Conservation (phyloP, 37 sponge, comb jelly and placozoan genomes). For the Eunapius fragilis region DNA sequence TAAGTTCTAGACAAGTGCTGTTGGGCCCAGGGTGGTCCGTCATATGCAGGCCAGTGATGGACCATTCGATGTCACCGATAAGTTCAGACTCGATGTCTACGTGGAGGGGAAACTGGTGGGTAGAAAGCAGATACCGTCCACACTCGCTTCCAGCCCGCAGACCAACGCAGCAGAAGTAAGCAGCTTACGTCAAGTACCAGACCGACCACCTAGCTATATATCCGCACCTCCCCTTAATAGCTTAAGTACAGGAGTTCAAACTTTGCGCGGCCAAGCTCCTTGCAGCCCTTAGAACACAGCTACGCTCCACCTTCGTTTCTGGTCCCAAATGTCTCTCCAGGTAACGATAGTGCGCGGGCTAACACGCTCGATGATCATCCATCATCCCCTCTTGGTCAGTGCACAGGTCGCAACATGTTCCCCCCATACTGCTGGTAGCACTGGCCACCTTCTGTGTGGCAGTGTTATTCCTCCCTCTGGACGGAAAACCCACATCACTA, state of each 20-base stretch:
- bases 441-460: constrained; percentile 42
- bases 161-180: background rate
- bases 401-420: background rate
- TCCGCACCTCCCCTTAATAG: too few relatives aligned
- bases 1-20: too few relatives aligned
- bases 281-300: too few relatives aligned
- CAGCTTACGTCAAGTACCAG: background rate
- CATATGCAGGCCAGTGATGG: constrained; percentile 23
- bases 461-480: constrained; percentile 67
- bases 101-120: constrained; percentile 47
- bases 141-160: background rate
- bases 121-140: constrained; percentile 40
- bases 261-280: too few relatives aligned
- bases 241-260: too few relatives aligned
- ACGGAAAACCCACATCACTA: constrained; percentile 23
- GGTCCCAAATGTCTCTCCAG: too few relatives aligned
- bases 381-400: background rate
- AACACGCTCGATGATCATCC: too few relatives aligned
- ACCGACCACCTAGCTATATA: too few relatives aligned
- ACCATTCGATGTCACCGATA: constrained; percentile 42
- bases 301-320: too few relatives aligned
- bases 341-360: too few relatives aligned
- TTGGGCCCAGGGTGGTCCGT: constrained; percentile 16
- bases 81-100: constrained; percentile 64
- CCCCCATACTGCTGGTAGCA: constrained; percentile 25